A percentile compares a stretch with the other conserved stretches of the same genome.
phyloP scores from a whole-genome alignment of 2,888 invertebrate genomes.

The Lasioglossum figueresi region DNA sequence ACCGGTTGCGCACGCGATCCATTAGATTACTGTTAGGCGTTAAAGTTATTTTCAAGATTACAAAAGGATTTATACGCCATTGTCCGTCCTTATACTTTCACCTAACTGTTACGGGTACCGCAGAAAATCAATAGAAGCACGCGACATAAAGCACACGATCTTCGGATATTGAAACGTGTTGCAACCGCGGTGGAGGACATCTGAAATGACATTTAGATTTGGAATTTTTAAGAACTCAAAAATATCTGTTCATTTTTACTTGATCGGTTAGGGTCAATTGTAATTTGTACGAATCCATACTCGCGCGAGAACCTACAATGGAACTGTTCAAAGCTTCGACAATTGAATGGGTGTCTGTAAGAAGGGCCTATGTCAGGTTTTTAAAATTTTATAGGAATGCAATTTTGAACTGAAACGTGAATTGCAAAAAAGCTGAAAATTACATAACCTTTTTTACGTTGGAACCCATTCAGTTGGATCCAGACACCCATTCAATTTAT shows the following conservation, averaged over 20 bases:
- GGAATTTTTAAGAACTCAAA: background rate
- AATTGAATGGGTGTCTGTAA: too few relatives aligned
- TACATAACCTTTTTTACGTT: too few relatives aligned
- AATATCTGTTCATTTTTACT: background rate
- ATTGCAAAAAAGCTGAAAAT: too few relatives aligned
- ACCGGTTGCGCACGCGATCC: conserved; percentile 48
- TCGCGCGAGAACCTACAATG: too few relatives aligned
- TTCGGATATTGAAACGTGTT: background rate
- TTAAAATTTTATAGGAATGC: too few relatives aligned
- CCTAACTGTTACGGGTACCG: conserved; percentile 23
- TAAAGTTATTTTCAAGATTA: conserved; percentile 46
- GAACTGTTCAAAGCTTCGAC: too few relatives aligned
- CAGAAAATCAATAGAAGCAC: conserved; percentile 11
- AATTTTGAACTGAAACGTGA: too few relatives aligned
- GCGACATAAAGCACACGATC: background rate
- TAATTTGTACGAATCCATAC: too few relatives aligned
- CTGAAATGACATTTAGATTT: background rate
- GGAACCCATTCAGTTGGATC: too few relatives aligned
- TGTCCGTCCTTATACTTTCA: conserved; percentile 56
- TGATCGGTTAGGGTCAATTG: too few relatives aligned
- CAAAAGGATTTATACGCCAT: conserved; percentile 42
- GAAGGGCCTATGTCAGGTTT: too few relatives aligned
- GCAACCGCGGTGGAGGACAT: background rate
- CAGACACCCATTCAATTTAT: too few relatives aligned
- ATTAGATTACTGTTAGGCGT: conserved; percentile 51